Conservation (phyloP, 1,140 invertebrate genomes). For the Magallana ariakensis region DNA sequence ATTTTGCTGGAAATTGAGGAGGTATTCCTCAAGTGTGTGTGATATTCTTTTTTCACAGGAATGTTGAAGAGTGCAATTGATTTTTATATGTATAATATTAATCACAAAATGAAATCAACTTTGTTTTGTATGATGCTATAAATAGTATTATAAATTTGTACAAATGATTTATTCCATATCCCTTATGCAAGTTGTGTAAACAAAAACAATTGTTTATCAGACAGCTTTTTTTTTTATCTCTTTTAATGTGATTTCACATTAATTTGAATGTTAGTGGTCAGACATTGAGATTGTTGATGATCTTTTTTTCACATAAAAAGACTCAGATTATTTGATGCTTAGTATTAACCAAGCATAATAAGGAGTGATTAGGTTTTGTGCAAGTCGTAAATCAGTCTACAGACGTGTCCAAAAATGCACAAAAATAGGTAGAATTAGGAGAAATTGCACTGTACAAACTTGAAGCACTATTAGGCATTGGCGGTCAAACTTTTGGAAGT, state of each 20-base stretch:
- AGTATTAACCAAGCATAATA: conserved; percentile 38
- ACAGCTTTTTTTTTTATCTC: not conserved
- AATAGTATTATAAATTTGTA: conserved; percentile 36
- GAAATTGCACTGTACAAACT: not conserved
- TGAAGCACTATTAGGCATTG: not conserved
- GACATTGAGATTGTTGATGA: not conserved
- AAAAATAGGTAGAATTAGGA: not conserved
- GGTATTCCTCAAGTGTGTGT: conserved; percentile 27
- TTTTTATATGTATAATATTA: conserved; percentile 22
- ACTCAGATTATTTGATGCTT: conserved; percentile 25
- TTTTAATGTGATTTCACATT: conserved; percentile 8
- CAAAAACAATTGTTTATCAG: conserved; percentile 3
- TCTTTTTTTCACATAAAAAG: not conserved
- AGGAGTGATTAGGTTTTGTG: not conserved
- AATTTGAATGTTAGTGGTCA: not conserved
- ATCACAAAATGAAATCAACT: conserved; percentile 5
- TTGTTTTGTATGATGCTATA: conserved; percentile 30
- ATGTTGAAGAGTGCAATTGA: conserved; percentile 36
- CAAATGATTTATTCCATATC: conserved; percentile 18
- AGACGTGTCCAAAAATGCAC: conserved; percentile 3
- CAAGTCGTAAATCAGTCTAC: not conserved
- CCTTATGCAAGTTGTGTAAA: conserved; percentile 34
- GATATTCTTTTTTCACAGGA: conserved; percentile 19
- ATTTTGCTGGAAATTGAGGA: conserved; percentile 10
- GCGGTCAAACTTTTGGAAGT: not conserved